A percentile compares a stretch with the other conserved stretches of the same genome.
phyloP scores from a whole-genome alignment of 2,797 vertebrate species.

The Rhinophrynus dorsalis region DNA sequence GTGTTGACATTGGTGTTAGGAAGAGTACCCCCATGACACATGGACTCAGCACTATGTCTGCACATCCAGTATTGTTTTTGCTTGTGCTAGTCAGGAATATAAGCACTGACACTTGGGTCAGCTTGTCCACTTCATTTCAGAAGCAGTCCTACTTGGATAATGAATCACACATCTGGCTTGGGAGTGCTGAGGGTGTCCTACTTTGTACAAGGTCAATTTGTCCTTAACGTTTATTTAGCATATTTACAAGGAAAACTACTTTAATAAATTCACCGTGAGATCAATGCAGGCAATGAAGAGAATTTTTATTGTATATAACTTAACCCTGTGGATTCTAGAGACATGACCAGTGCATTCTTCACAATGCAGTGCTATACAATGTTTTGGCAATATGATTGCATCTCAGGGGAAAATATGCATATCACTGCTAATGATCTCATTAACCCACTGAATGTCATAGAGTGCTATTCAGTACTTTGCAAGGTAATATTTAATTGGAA shows the following conservation, averaged over 20 bases:
- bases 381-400: no score
- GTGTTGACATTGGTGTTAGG: slow-evolving; percentile 59
- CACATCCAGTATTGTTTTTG: slow-evolving; percentile 32
- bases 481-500: no score
- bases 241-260: slow-evolving; percentile 57
- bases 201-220: slow-evolving; percentile 58
- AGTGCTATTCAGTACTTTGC: neutral
- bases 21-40: slow-evolving; percentile 50
- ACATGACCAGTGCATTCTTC: no score
- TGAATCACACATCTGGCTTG: slow-evolving; percentile 60
- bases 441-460: neutral
- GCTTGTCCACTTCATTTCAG: slow-evolving; percentile 58
- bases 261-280: slow-evolving; percentile 53
- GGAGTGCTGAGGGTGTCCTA: slow-evolving; percentile 56
- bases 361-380: neutral
- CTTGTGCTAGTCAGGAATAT: slow-evolving; percentile 48
- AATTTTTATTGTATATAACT: neutral
- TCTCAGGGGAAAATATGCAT: no score
- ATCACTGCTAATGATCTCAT: no score
- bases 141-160: slow-evolving; percentile 59
- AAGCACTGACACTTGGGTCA: slow-evolving; percentile 54
- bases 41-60: slow-evolving; percentile 55
- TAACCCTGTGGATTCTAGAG: no score
- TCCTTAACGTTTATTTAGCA: slow-evolving; percentile 51
- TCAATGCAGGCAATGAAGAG: slow-evolving; percentile 51